These are phyloP conservation scores for Drosophila melanosoma DNA, from an alignment of 2,888 invertebrate genomes.

Conservation along the genomic window DNA sequence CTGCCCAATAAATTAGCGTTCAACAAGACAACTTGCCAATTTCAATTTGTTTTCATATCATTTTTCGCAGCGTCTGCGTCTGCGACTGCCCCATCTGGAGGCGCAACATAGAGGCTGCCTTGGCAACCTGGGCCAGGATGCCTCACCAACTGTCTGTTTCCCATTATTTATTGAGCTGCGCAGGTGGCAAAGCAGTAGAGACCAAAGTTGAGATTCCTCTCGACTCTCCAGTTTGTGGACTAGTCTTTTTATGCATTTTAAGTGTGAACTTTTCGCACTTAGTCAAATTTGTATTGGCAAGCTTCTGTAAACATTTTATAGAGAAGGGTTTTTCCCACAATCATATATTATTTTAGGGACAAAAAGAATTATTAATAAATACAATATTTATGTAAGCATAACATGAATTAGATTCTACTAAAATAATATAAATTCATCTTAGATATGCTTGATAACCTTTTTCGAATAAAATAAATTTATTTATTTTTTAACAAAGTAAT, in stretches of 20 bases:
- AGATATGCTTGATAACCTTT: background rate
- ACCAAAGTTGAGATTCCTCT: constrained; percentile 19
- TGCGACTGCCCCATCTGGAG: constrained; percentile 5
- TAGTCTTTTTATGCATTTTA: constrained; percentile 6
- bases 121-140: background rate
- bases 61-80: constrained; percentile 38
- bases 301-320: background rate
- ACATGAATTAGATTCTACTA: background rate
- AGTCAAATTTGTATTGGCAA: background rate
- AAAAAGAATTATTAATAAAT: background rate
- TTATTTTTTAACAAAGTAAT: background rate
- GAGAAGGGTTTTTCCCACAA: background rate
- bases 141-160: background rate
- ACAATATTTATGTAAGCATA: background rate
- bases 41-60: constrained; percentile 82
- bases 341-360: background rate
- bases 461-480: background rate
- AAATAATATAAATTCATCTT: background rate
- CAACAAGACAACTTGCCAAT: constrained; percentile 83
- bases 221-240: background rate
- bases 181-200: constrained; percentile 66
- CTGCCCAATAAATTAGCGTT: constrained; percentile 81
- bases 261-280: constrained; percentile 33
- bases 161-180: constrained; percentile 74
- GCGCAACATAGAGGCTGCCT: background rate